A percentile compares a stretch with the other conserved stretches of the same genome.
phyloP scores from a whole-genome alignment of 2,888 invertebrate species.

The Eremobia ochroleuca region DNA sequence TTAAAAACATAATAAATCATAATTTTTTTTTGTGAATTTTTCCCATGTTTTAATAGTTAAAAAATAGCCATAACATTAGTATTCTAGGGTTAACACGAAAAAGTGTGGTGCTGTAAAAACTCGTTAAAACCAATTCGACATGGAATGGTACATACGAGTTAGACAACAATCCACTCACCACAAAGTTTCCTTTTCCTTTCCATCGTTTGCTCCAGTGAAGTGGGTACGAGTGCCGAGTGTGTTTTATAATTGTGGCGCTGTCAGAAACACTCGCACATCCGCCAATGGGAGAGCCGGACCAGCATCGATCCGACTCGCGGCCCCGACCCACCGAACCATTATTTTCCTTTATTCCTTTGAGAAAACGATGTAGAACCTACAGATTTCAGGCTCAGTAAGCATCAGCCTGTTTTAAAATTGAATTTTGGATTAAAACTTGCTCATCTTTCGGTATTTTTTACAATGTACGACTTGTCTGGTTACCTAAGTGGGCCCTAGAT shows the following conservation, averaged over 20 bases:
- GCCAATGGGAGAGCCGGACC: slow-evolving; percentile 57
- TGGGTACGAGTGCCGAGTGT: slow-evolving; percentile 43
- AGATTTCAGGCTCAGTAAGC: not conserved
- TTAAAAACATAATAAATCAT: too few species aligned
- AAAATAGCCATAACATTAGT: too few species aligned
- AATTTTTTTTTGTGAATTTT: too few species aligned
- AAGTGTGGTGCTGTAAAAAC: too few species aligned
- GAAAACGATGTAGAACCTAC: not conserved
- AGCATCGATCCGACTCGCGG: slow-evolving; percentile 54
- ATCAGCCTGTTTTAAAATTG: not conserved
- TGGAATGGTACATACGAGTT: not conserved
- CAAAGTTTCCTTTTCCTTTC: not conserved
- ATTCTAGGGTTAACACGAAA: not conserved
- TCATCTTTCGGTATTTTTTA: not conserved
- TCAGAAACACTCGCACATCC: slow-evolving; percentile 57
- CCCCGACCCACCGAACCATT: slow-evolving; percentile 25
- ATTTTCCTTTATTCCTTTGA: slow-evolving; percentile 13
- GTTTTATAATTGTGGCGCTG: slow-evolving; percentile 61
- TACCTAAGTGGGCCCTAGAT: not conserved
- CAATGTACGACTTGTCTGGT: not conserved
- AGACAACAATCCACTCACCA: not conserved
- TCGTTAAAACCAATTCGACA: not conserved
- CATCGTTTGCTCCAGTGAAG: slow-evolving; percentile 9
- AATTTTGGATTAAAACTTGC: not conserved
- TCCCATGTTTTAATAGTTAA: too few species aligned